Percentiles rank a stretch among this genome's conserved stretches.
These are phyloP conservation scores for Machaerirhynchus nigripectus DNA, from an alignment of 2,113 vertebrate species.

Conservation along the genomic window DNA sequence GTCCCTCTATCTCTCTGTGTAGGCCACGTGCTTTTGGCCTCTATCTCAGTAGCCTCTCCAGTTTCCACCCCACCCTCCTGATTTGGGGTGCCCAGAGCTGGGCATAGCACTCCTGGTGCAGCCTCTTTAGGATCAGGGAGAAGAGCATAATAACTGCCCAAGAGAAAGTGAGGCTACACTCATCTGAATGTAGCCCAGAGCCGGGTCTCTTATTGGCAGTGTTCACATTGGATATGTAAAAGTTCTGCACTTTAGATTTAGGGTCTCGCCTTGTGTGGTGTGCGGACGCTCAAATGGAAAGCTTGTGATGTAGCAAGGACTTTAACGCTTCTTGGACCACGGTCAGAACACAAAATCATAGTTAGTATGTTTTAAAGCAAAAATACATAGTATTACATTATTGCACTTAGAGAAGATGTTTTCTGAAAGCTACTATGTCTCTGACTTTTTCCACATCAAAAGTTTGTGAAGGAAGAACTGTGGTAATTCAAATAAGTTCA, in stretches of 20 bases:
- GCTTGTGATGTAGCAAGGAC: neutral
- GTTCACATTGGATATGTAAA: neutral
- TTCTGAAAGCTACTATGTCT: neutral
- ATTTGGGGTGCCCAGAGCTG: neutral
- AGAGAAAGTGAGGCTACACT: neutral
- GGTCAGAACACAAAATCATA: neutral
- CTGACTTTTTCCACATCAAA: neutral
- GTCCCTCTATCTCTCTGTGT: neutral
- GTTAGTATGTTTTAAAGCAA: neutral
- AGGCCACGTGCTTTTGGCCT: neutral
- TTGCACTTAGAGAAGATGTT: neutral
- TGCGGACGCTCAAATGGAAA: neutral
- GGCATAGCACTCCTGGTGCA: neutral
- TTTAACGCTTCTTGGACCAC: neutral
- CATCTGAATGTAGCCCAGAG: neutral
- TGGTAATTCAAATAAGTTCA: neutral
- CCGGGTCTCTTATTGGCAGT: neutral
- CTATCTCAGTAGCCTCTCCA: neutral
- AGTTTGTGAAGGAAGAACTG: neutral
- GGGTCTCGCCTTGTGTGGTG: accelerated
- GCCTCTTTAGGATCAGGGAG: neutral
- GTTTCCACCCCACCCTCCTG: neutral
- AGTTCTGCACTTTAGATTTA: neutral
- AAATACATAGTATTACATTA: neutral
- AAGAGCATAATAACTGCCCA: accelerated